These are phyloP conservation scores for Pocillopora damicornis DNA, from an alignment of 64 coral and sea anemone genomes.

Conservation along the genomic window DNA sequence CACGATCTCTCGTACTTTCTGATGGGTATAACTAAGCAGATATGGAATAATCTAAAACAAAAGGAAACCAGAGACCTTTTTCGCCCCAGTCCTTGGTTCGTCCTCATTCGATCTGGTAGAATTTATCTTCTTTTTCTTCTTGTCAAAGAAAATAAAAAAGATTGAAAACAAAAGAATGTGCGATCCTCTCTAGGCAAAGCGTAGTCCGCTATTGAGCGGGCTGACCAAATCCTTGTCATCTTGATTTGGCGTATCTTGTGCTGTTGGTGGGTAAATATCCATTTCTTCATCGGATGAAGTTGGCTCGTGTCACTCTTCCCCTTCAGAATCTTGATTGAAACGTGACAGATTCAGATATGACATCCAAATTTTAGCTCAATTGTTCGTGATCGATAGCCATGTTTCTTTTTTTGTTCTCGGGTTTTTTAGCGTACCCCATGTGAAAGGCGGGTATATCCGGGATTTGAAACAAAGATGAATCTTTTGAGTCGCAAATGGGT, in stretches of 20 bases:
- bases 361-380: slow-evolving; percentile 41
- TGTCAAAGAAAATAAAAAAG: slow-evolving; percentile 28
- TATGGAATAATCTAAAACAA: slow-evolving; percentile 27
- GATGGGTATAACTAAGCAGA: slow-evolving; percentile 1
- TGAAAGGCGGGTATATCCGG: slow-evolving; percentile 50
- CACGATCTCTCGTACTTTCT: not conserved
- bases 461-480: slow-evolving; percentile 11
- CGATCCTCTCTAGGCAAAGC: slow-evolving; percentile 6
- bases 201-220: not conserved
- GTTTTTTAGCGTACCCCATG: slow-evolving; percentile 46
- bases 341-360: not conserved
- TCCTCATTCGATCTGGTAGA: not conserved
- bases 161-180: slow-evolving; percentile 35
- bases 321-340: not conserved
- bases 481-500: not conserved
- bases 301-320: not conserved
- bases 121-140: not conserved
- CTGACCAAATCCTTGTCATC: not conserved
- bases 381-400: slow-evolving; percentile 32
- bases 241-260: not conserved
- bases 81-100: not conserved
- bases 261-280: slow-evolving; percentile 16
- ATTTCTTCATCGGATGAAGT: not conserved
- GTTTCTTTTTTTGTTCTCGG: slow-evolving; percentile 36
- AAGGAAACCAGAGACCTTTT: slow-evolving; percentile 27